Conservation (phyloP, 2,888 invertebrate species). For the Carabus problematicus region DNA sequence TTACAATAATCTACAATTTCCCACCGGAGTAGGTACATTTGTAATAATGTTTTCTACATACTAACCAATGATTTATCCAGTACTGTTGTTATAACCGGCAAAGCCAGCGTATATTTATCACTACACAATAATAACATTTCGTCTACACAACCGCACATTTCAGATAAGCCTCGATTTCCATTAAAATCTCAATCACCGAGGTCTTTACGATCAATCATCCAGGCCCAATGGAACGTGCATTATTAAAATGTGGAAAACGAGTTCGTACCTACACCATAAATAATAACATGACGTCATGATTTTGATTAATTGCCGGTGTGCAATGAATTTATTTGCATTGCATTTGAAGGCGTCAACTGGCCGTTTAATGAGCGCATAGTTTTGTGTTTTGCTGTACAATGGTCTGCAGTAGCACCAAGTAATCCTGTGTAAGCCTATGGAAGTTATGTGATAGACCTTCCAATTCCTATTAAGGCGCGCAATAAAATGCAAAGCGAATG, state of each 20-base stretch:
- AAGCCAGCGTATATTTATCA: neutral
- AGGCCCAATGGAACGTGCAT: conserved; percentile 27
- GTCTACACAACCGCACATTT: neutral
- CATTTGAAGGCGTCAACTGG: conserved; percentile 14
- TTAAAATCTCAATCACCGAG: neutral
- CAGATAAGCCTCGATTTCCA: neutral
- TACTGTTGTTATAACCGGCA: neutral
- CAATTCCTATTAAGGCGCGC: too few relatives aligned
- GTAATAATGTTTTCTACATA: too few relatives aligned
- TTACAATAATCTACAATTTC: too few relatives aligned
- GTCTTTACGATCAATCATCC: conserved; percentile 14
- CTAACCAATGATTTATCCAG: too few relatives aligned
- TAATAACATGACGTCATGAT: conserved; percentile 19
- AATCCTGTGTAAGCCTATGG: too few relatives aligned
- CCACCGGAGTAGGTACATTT: too few relatives aligned
- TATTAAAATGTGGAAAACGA: conserved; percentile 34
- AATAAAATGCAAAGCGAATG: too few relatives aligned
- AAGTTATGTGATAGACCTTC: too few relatives aligned
- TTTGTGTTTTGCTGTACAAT: too few relatives aligned
- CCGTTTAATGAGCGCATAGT: too few relatives aligned
- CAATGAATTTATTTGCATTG: conserved; percentile 27
- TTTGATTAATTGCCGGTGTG: conserved; percentile 29
- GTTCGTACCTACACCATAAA: neutral
- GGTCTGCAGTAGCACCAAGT: too few relatives aligned
- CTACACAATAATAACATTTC: neutral